Evolutionary conservation across 92 coral and sea anemone species (phyloP), one percentile per base, ranked within the genome.

Genomic region (Actinostola sp.): DNA sequence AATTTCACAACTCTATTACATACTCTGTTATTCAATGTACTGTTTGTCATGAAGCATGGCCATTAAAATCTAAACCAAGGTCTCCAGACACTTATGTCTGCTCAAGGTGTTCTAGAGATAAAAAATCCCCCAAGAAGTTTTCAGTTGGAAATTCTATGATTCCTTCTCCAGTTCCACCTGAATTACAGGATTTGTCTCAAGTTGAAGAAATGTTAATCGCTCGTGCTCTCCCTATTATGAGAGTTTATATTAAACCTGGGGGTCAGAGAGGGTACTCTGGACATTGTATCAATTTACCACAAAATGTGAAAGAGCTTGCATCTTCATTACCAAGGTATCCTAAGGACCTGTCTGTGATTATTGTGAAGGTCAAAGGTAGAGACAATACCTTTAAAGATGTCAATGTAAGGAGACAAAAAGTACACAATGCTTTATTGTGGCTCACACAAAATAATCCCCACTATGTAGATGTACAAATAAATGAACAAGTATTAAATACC

Each of bases 241-340:
- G n/a, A n/a, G n/a, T n/a, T n/a, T n/a, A 86, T 30, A 75, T 82
- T 49, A 86, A 74, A 21, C 84, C 88, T 29, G 91, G 91, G 57
- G 87, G 87, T 25, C 87, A 85, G 39, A 66, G 85, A 21, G 89
- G 89, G 39, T 85, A 85, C 58, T 85, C 90, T 56, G 90, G 82
- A 21, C 84, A 86, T 58, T 80, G 90, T 43, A 81, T 81, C 16
- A 81, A 86, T 68, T 61, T 81, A 57, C 84, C 91, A 28, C 88
- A 82, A 51, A 61, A 82, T 82, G 82, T 87, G 54, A 57, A 52
- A 26, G 85, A 87, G 58, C 67, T 87, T 30, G 88, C 92, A 50
- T 53, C 27, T 8, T 58, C 72, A 58, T 53, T 82, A 48, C 83
- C 88, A 3, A 46, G 83, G 29, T 75, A 66, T 45, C 82, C 82